phyloP scores from a whole-genome alignment of 2,888 invertebrate genomes.

The Philereme transversata region DNA sequence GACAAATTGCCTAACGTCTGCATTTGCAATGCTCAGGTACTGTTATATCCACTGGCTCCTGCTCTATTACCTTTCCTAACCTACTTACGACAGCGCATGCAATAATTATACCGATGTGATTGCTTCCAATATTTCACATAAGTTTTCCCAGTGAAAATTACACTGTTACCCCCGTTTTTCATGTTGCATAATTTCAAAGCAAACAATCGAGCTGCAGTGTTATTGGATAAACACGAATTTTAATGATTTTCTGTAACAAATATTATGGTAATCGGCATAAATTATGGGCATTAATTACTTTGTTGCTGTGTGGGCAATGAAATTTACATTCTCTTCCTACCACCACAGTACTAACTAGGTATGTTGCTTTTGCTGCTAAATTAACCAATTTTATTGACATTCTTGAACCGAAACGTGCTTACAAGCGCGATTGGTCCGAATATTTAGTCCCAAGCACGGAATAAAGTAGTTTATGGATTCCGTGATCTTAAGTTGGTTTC shows the following conservation, averaged over 20 bases:
- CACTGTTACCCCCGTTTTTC: slow-evolving; percentile 30
- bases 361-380: not conserved
- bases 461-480: no score
- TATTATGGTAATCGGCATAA: slow-evolving; percentile 32
- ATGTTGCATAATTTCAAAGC: slow-evolving; percentile 30
- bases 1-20: not conserved
- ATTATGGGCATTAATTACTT: slow-evolving; percentile 35
- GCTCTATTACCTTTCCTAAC: slow-evolving; percentile 32
- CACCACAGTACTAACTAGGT: not conserved
- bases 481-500: no score
- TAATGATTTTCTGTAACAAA: slow-evolving; percentile 32
- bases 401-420: not conserved
- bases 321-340: slow-evolving; percentile 47
- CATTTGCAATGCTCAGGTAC: not conserved
- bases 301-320: slow-evolving; percentile 18
- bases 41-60: slow-evolving; percentile 9
- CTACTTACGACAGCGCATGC: slow-evolving; percentile 32
- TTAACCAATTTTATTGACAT: not conserved
- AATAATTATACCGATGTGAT: slow-evolving; percentile 28
- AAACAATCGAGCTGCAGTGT: slow-evolving; percentile 28
- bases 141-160: slow-evolving; percentile 36
- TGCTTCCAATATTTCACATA: slow-evolving; percentile 29
- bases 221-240: slow-evolving; percentile 28
- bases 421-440: no score
- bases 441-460: no score